A percentile compares a stretch with the other conserved stretches of the same genome.
phyloP scores from a whole-genome alignment of 2,888 invertebrate species.

The Macrophya alboannulata region DNA sequence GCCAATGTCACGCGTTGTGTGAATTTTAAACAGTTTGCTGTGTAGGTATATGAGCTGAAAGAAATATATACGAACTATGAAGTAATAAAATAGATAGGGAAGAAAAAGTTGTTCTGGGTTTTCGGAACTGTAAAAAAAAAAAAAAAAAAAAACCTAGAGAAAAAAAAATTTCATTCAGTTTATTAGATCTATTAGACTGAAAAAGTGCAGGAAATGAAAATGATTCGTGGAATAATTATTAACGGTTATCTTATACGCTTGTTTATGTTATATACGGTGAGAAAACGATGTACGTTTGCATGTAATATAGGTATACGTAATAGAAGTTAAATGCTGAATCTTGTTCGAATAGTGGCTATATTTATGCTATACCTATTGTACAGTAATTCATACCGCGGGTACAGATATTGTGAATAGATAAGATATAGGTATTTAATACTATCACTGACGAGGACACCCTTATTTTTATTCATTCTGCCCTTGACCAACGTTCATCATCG shows the following conservation, averaged over 20 bases:
- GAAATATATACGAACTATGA: no score
- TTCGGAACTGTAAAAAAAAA: no score
- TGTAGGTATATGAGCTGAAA: no score
- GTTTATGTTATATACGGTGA: not conserved
- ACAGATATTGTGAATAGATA: not conserved
- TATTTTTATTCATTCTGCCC: not conserved
- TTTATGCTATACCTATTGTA: not conserved
- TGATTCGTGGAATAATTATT: not conserved
- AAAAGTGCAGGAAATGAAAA: not conserved
- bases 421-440: not conserved
- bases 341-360: not conserved
- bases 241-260: not conserved
- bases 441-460: not conserved
- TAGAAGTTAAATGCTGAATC: not conserved
- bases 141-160: not conserved
- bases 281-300: not conserved
- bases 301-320: not conserved
- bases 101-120: no score
- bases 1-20: no score
- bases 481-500: constrained; percentile 8
- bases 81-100: no score
- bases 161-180: not conserved
- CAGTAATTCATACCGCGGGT: no score
- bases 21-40: no score
- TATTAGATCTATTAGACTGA: no score